These are phyloP conservation scores for Drosophila sucinea DNA, from an alignment of 1,140 invertebrate species.

Conservation along the genomic window DNA sequence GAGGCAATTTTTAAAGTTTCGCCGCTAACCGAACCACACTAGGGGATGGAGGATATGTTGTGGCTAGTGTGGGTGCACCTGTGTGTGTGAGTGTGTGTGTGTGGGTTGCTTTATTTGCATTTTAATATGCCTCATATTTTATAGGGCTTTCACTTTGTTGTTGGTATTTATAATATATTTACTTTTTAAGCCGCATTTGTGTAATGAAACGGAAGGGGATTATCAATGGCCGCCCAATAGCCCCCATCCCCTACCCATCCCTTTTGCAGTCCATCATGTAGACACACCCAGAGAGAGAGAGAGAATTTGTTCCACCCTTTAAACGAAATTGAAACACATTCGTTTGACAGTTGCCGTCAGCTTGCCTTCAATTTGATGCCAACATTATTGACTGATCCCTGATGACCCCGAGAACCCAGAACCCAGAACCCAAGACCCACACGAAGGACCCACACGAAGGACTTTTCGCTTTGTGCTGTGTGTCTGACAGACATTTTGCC, in stretches of 20 bases:
- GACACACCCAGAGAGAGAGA: slow-evolving; percentile 5
- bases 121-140: slow-evolving; percentile 55
- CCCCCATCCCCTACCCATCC: neutral
- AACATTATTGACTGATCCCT: slow-evolving; percentile 77
- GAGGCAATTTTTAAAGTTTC: slow-evolving; percentile 10
- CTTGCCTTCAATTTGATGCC: slow-evolving; percentile 70
- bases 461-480: neutral
- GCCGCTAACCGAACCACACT: slow-evolving; percentile 2
- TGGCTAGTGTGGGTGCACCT: neutral
- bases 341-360: slow-evolving; percentile 68
- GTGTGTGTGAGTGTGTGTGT: slow-evolving; percentile 1
- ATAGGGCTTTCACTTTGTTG: slow-evolving; percentile 48
- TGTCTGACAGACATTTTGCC: slow-evolving; percentile 52
- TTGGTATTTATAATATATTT: slow-evolving; percentile 50
- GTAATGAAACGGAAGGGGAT: slow-evolving; percentile 72
- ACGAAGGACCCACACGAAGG: neutral
- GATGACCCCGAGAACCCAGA: slow-evolving; percentile 31
- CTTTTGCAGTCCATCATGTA: slow-evolving; percentile 4
- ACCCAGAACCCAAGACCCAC: neutral
- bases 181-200: slow-evolving; percentile 71
- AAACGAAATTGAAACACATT: slow-evolving; percentile 67
- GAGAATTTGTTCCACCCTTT: slow-evolving; percentile 20
- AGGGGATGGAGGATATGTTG: slow-evolving; percentile 11
- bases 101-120: slow-evolving; percentile 48
- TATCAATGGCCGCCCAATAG: slow-evolving; percentile 48